phyloP scores from a whole-genome alignment of 1,140 invertebrate genomes.

The Nixonia krombeini region DNA sequence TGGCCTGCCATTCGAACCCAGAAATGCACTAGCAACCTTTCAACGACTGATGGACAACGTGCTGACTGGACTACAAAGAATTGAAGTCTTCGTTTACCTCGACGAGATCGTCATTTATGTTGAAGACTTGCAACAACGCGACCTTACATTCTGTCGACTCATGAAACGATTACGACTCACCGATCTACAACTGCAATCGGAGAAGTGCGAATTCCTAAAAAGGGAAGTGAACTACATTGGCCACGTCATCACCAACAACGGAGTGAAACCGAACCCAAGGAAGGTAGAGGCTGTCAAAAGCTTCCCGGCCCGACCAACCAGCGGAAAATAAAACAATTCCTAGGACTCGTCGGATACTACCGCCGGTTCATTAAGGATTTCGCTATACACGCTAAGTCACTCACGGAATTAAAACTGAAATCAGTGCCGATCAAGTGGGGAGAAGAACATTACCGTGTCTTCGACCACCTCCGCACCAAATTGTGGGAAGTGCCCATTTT shows the following conservation, averaged over 20 bases:
- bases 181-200: too few species aligned
- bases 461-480: neutral
- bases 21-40: too few species aligned
- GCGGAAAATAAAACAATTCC: conserved; percentile 5
- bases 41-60: too few species aligned
- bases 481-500: neutral
- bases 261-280: neutral
- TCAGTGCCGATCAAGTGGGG: neutral
- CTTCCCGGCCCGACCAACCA: neutral
- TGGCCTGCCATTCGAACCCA: too few species aligned
- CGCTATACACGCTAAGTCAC: neutral
- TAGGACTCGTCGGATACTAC: conserved; percentile 6
- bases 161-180: too few species aligned
- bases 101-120: too few species aligned
- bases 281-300: neutral
- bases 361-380: conserved; percentile 4
- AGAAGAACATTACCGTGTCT: neutral
- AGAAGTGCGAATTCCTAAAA: too few species aligned
- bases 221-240: too few species aligned
- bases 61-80: too few species aligned
- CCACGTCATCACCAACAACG: neutral
- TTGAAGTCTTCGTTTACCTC: too few species aligned
- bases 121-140: too few species aligned
- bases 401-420: neutral
- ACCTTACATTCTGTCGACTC: too few species aligned